Evolutionary conservation across 2,113 vertebrate genomes (phyloP), one percentile per base, ranked within the genome.

Genomic region (Condylura cristata): DNA sequence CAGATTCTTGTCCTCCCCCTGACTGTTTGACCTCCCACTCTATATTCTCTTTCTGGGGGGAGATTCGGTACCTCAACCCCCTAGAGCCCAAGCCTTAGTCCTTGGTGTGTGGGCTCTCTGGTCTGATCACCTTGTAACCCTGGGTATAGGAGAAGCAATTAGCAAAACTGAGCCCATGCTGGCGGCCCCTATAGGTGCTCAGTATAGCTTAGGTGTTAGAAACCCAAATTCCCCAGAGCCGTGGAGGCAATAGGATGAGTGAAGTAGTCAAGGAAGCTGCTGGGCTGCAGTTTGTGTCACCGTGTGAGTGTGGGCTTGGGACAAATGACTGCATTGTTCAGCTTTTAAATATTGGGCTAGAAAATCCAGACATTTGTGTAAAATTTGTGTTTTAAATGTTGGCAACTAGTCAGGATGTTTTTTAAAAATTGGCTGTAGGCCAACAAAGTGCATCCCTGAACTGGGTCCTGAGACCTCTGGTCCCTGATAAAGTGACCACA

Each of bases 41-140:
- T 91, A 96, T 96, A 86, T 96, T 94, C 78, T 95, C 37, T 63
- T 60, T 93, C 48, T 78, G 75, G 65, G 34, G 68, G 44, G 63
- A 92, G 26, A 75, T 41, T 22, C 34, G 79, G 56, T 30, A 17
- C 61, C 66, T 92, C 18, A 39, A 37, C 18, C 61, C 39, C 20
- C 81, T 61, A 88, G 71, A 66, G 89, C 65, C 11, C 0, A 86
- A 53, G 30, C 39, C 79, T 24, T 79, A 22, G 26, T 81, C 68
- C 41, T 83, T 68, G 32, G 56, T 65, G 39, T 37, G 5, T 51
- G 34, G 74, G 41, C n/a, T 91, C 51, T 51, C 56, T 83, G 74
- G 41, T 32, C 51, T 93, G 48, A 51, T 18, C 26, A 71, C 28
- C 81, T 44, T 89, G 18, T 48, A 51, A 20, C 56, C 65, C 37